Base-by-base conservation (phyloP, 2,888 invertebrate species). In the Acheta domesticus region DNA sequence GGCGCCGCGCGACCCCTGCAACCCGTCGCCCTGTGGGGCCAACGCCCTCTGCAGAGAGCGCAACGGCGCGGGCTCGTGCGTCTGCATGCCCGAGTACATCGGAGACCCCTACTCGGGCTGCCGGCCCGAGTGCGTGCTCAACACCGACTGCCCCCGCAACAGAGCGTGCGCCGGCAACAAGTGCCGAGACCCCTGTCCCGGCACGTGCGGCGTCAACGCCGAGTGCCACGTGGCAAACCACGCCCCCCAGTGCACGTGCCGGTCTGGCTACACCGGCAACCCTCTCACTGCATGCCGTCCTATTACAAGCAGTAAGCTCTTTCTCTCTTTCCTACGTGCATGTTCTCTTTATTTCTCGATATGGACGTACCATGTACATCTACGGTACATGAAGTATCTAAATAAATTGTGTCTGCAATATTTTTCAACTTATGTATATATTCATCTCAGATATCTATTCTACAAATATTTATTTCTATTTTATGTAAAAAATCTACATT, bases 51-150 rank as follows among this genome's bases (percentile, higher is more conserved):
- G 96, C 87, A 93, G 91, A 86, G 93, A 94, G 87, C 90, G 91
- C 84, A 91, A 93, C 84, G 93, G 93, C 83, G 92, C 92, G 80
- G 95, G 94, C 77, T 94, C 95, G 82, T 96, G 96, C 86, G 89
- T 91, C 82, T 96, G 96, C 87, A 88, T 94, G 82, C 90, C 92
- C 80, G 94, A 94, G 84, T 96, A 94, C 86, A 93, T 92, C 84
- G 96, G 96, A 78, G 94, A 96, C 88, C 95, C 96, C 2, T 95
- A 96, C 84, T 88, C 93, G 75, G 93, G 94, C 85, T 96, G 96
- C 86, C 90, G 94, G 85, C 96, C 96, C 48, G 95, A 96, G 89
- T 96, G 96, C 86, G 92, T 95, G n/a, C 90, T 93, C 83, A 96
- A 96, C 86, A 91, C 93, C 14, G 96, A 96, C 84, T 96, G 96